These are phyloP conservation scores for Kryptopterus vitreolus DNA, from an alignment of 2,797 vertebrate genomes.

Conservation along the genomic window DNA sequence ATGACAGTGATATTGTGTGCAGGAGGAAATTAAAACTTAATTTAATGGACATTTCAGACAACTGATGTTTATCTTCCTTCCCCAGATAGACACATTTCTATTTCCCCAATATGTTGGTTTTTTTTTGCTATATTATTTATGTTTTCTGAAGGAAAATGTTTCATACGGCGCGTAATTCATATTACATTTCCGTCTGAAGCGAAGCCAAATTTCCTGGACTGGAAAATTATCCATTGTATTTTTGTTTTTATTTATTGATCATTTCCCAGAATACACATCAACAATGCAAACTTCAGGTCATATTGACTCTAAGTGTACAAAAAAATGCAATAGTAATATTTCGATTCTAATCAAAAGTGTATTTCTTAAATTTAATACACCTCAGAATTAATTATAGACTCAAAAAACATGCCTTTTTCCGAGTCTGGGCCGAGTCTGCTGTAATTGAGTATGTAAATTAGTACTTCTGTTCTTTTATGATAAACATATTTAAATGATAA, in stretches of 20 bases:
- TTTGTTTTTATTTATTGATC: no score
- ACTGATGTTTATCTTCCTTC: neutral
- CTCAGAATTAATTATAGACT: neutral
- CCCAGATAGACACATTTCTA: neutral
- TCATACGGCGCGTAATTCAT: no score
- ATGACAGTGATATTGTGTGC: neutral
- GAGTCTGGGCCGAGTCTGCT: no score
- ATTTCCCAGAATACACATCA: neutral
- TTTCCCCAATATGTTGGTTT: no score
- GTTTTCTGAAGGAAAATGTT: neutral
- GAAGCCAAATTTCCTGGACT: neutral
- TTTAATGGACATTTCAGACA: neutral
- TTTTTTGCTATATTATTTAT: neutral
- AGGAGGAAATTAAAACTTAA: neutral
- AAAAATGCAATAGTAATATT: neutral
- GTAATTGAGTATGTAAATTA: neutral
- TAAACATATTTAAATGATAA: no score
- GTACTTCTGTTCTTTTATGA: neutral
- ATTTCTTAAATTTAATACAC: neutral
- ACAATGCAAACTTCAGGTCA: neutral
- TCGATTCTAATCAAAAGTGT: neutral
- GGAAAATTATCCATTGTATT: neutral
- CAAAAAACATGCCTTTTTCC: no score
- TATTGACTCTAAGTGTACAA: neutral
- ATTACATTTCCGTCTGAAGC: neutral